Base-by-base conservation (phyloP, 2,797 vertebrate species). In the Lepilemur septentrionalis region DNA sequence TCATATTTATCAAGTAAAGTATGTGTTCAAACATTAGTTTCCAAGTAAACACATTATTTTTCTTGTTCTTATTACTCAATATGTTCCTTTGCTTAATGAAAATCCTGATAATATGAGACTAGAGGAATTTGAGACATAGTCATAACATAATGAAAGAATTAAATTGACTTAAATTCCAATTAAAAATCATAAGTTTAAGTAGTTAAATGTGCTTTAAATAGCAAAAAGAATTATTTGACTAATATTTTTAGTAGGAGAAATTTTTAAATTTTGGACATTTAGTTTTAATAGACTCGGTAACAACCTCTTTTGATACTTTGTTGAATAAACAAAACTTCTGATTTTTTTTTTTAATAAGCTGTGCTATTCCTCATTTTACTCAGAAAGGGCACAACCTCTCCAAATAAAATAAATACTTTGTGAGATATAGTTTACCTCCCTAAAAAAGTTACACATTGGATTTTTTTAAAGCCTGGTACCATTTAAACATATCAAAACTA, bases 191-290 rank as follows among this genome's bases (percentile, higher is more conserved):
- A 75, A 67, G 50, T 80, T 75, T 79, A 86, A 95, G 76, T 46
- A 46, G 46, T 83, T 10, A 85, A 89, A n/a, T 76, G 52, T 32
- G 46, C 41, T 91, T 91, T 94, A 86, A 96, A 87, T 35, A 81
- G 6, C 61, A 63, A 65, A 92, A 91, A 73, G 8, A 76, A 89
- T 84, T 43, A 50, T 69, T 70, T 52, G 5, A 48, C 46, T 38
- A 84, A 78, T 65, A 55, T 3, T 57, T 92, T 90, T 72, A 87
- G 38, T 43, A n/a, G 2, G 10, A 72, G 28, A 92, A 89, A 70
- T 17, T 22, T 70, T 96, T 89, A 2, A 79, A 65, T 52, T 35
- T 32, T 46, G 50, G 4, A 59, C 35, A 43, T 32, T 61, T 57
- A 38, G 12, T 79, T 96, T 89, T 72, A 93, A 55, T 61, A 15